Evolutionary conservation across 2,888 invertebrate species (phyloP), one percentile per base, ranked within the genome.

Genomic region (Thyatira batis): DNA sequence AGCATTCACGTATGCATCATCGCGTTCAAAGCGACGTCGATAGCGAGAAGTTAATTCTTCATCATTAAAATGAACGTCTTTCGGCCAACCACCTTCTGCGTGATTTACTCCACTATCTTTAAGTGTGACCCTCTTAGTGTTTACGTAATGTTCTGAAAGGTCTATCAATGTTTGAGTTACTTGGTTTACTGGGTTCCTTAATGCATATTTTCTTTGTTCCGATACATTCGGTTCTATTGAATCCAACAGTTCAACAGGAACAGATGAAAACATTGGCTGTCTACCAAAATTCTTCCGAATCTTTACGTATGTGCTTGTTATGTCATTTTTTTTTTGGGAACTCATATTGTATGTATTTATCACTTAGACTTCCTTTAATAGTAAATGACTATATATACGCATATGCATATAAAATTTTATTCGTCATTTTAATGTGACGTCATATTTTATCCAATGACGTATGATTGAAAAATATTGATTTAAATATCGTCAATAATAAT

Each of bases 41-140:
- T 94, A 94, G 50, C 96, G 92, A 20, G 92, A 75, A 1, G 95
- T 94, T 61, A 94, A 94, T 76, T 97, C 96, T 58, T 94, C 92
- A 65, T 94, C 94, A 45, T 85, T 77, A 57, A 84, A 84, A 56
- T 93, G 91, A 1, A 95, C 84, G 54, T 97, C 96, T 76, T 95
- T 95, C 0, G 96, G 96, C 96, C 96, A 97, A 2, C 96, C 97
- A 44, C 97, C 97, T 83, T 96, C 96, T 11, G 85, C 86, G 74
- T 97, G 96, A 58, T 93, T 93, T 69, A 95, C 90, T 3, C 95
- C 95, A 27, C 85, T 84, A 6, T 74, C 58, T 23, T 85, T 82
- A 52, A 86, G 85, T 49, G 89, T 91, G 28, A 94, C 90, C 60
- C 90, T 92, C 45, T 63, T 74, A 11, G 95, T 95, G 68, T 95